Conservation (phyloP, 35 echinoderm and acorn worm genomes). For the Apostichopus parvimensis region DNA sequence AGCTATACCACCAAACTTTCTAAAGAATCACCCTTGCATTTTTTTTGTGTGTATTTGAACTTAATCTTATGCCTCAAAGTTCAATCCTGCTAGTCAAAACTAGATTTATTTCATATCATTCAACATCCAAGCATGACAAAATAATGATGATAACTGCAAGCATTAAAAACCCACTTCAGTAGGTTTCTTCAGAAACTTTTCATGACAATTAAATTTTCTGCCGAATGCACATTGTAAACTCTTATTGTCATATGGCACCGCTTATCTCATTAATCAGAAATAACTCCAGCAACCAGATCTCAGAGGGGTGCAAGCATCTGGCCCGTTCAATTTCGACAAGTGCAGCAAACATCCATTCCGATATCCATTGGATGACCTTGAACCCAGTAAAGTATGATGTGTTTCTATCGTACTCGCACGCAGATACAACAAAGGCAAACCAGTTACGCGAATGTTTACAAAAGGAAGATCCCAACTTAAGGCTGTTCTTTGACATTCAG, state of each 20-base stretch:
- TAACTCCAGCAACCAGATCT: neutral
- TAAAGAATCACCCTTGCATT: no score
- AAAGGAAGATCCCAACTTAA: constrained; percentile 54
- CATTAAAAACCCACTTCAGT: no score
- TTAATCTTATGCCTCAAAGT: no score
- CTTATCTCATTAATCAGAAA: neutral
- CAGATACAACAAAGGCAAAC: constrained; percentile 62
- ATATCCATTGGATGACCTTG: constrained; percentile 36
- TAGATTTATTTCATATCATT: no score
- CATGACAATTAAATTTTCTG: neutral
- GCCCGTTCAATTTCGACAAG: neutral
- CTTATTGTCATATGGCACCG: no score
- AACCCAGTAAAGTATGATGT: constrained; percentile 76
- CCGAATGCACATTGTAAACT: neutral
- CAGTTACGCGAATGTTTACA: constrained; percentile 55
- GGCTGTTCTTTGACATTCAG: constrained; percentile 87
- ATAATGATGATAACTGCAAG: no score
- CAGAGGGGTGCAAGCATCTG: neutral
- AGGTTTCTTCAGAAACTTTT: no score
- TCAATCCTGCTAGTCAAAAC: no score
- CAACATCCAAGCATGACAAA: no score
- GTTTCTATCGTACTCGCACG: constrained; percentile 85
- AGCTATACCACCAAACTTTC: no score
- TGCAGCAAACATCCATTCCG: neutral
- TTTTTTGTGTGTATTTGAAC: no score